Conservation (phyloP, 2,888 invertebrate genomes). For the Scaptomyza parva region DNA sequence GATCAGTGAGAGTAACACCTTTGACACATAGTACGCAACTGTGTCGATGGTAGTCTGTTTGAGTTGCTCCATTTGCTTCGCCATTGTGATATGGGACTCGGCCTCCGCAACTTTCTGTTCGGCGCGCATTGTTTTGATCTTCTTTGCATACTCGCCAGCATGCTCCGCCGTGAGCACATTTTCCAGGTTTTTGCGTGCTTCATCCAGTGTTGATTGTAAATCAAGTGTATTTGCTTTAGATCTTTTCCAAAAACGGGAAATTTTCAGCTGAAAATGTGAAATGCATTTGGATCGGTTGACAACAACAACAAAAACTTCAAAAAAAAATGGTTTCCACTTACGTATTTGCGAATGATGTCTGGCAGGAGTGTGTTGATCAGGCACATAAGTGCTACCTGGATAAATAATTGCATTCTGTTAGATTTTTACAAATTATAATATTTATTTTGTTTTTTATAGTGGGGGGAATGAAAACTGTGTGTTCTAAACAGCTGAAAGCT, state of each 20-base stretch:
- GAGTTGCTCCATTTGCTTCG: constrained; percentile 52
- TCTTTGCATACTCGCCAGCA: constrained; percentile 74
- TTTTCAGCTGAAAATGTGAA: constrained; percentile 53
- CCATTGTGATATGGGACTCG: constrained; percentile 56
- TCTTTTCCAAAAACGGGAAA: constrained; percentile 61
- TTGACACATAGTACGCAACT: constrained; percentile 82
- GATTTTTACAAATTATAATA: constrained; percentile 21
- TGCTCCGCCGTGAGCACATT: constrained; percentile 56
- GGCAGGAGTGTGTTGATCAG: constrained; percentile 68
- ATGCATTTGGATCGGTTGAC: not conserved
- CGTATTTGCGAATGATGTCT: constrained; percentile 66
- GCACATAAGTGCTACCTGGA: constrained; percentile 60
- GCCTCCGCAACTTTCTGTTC: constrained; percentile 72
- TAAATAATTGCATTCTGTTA: constrained; percentile 58
- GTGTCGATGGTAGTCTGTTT: constrained; percentile 74
- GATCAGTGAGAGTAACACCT: constrained; percentile 81
- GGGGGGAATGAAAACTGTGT: constrained; percentile 6
- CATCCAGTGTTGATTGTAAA: constrained; percentile 54
- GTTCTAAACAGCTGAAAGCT: constrained; percentile 40
- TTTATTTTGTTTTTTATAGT: constrained; percentile 7
- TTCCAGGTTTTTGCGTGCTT: constrained; percentile 67
- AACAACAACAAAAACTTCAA: not conserved
- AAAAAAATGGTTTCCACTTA: constrained; percentile 33
- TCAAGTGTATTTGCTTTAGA: constrained; percentile 1
- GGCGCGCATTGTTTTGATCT: constrained; percentile 79